Percentiles rank a stretch among this genome's conserved stretches.
phyloP scores from a whole-genome alignment of 2,888 invertebrate species.

The Euplexia lucipara region DNA sequence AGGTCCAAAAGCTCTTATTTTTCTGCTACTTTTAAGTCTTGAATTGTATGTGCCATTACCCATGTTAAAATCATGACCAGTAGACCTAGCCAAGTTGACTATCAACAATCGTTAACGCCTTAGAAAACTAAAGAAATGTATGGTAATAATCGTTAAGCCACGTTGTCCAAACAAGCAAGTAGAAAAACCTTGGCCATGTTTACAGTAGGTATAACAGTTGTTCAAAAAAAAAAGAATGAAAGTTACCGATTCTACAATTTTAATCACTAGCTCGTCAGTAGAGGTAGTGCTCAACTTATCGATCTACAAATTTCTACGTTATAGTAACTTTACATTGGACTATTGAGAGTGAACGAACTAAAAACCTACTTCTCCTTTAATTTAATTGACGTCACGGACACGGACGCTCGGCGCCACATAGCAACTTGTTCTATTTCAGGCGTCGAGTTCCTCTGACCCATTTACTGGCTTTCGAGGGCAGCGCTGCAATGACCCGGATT shows the following conservation, averaged over 20 bases:
- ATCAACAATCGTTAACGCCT: too few species aligned
- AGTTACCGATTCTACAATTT: too few species aligned
- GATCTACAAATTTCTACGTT: not conserved
- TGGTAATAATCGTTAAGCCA: too few species aligned
- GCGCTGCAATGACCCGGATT: conserved; percentile 80
- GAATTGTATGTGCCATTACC: not conserved
- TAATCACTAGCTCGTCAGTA: too few species aligned
- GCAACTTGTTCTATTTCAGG: conserved; percentile 72
- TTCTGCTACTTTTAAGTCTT: not conserved
- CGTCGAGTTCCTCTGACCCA: conserved; percentile 73
- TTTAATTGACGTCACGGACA: conserved; percentile 15
- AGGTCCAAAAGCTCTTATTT: not conserved
- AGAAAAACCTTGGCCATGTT: too few species aligned
- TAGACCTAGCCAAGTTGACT: too few species aligned
- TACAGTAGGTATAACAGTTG: too few species aligned
- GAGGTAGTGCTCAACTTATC: too few species aligned
- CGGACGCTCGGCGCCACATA: conserved; percentile 54
- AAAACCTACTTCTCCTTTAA: conserved; percentile 7
- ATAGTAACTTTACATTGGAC: not conserved
- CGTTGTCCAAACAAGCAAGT: too few species aligned
- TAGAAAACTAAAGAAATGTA: too few species aligned
- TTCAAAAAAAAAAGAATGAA: too few species aligned
- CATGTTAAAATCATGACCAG: not conserved
- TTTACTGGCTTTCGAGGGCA: conserved; percentile 75
- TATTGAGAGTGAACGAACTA: conserved; percentile 2